phyloP scores from a whole-genome alignment of 1,140 invertebrate genomes.

The Trichonephila clavipes region DNA sequence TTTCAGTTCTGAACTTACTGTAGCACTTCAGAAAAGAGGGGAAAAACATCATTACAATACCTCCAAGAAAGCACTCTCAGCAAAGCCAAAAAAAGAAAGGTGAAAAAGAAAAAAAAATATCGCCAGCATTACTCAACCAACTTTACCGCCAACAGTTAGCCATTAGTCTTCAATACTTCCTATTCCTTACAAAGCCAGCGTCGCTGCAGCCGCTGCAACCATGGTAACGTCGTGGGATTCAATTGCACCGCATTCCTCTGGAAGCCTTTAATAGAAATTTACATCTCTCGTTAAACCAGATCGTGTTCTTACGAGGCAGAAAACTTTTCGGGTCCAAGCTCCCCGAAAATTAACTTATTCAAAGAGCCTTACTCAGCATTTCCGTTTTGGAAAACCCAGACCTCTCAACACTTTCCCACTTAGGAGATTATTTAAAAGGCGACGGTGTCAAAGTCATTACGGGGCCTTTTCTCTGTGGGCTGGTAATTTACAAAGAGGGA shows the following conservation, averaged over 20 bases:
- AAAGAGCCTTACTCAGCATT: not conserved
- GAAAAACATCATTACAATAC: not conserved
- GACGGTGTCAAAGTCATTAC: conserved; percentile 45
- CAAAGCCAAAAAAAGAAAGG: too few relatives aligned
- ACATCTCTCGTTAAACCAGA: conserved; percentile 41
- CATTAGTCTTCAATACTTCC: not conserved
- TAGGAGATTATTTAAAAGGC: conserved; percentile 21
- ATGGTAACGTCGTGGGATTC: conserved; percentile 25
- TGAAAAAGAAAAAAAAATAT: not conserved
- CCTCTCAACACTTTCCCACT: conserved; percentile 10
- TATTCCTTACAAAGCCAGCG: not conserved
- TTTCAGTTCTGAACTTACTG: too few relatives aligned
- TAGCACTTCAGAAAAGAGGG: too few relatives aligned
- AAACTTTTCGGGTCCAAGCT: conserved; percentile 24
- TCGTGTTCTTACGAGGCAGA: conserved; percentile 44
- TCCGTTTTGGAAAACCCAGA: conserved; percentile 15
- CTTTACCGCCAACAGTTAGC: conserved; percentile 15
- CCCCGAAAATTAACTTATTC: conserved; percentile 36
- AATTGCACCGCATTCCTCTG: conserved; percentile 12
- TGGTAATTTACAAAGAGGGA: not conserved
- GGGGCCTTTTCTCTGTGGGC: not conserved
- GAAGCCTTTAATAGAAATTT: conserved; percentile 24
- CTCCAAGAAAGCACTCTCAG: not conserved
- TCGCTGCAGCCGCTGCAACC: not conserved
- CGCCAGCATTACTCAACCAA: not conserved